phyloP scores from a whole-genome alignment of 2,888 invertebrate genomes.

The Ichneumon xanthorius region DNA sequence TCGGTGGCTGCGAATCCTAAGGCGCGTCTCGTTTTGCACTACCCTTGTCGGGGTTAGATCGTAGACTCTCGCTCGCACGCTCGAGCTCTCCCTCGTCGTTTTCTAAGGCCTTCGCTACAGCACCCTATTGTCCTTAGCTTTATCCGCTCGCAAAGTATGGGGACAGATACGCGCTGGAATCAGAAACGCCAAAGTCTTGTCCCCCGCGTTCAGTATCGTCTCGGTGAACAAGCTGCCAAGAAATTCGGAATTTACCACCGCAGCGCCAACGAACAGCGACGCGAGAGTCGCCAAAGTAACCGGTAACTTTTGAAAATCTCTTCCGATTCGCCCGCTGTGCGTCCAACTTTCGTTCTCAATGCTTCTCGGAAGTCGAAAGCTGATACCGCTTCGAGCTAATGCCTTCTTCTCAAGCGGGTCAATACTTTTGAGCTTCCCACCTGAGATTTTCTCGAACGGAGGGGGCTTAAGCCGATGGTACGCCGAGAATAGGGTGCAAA shows the following conservation, averaged over 20 bases:
- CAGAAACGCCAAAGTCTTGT: conserved; percentile 45
- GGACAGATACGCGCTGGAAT: conserved; percentile 22
- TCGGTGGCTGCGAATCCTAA: conserved; percentile 20
- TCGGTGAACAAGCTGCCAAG: conserved; percentile 28
- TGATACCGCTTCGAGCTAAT: conserved; percentile 23
- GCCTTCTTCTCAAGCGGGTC: conserved; percentile 33
- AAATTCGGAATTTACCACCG: conserved; percentile 35
- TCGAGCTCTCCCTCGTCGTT: conserved; percentile 72
- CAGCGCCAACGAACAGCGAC: conserved; percentile 25
- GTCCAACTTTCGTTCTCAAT: conserved; percentile 45
- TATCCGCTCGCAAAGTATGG: conserved; percentile 64
- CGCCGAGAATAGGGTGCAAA: conserved; percentile 62
- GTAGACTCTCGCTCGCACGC: conserved; percentile 62
- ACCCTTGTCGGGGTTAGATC: conserved; percentile 78
- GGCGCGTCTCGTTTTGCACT: conserved; percentile 31
- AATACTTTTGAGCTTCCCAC: conserved; percentile 57
- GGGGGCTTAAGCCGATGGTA: conserved; percentile 50
- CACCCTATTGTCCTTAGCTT: conserved; percentile 81
- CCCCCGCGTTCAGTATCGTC: conserved; percentile 24
- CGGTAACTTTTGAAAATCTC: conserved; percentile 54
- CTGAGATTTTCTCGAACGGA: conserved; percentile 50
- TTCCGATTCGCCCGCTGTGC: conserved; percentile 43
- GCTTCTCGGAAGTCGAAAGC: conserved; percentile 17
- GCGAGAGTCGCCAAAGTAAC: conserved; percentile 19
- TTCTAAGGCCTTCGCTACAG: conserved; percentile 68